Evolutionary conservation across 2,888 invertebrate species (phyloP), one percentile per base, ranked within the genome.

Genomic region (Drosophila nr. fundita): DNA sequence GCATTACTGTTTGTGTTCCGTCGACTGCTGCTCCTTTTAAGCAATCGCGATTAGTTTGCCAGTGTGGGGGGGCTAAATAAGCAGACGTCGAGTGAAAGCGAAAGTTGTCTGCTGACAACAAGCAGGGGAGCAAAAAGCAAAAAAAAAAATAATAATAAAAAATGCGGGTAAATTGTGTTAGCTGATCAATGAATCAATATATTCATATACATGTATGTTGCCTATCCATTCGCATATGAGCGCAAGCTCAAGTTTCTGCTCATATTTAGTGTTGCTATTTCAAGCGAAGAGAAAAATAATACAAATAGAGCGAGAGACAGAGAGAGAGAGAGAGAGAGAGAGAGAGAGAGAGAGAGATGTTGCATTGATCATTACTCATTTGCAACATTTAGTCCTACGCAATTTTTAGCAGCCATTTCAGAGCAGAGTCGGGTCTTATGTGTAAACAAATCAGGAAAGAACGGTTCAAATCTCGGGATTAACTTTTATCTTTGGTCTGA

Each of bases 1-100:
- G 82, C 65, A 79, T 69, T 68, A 48, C 36, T 27, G 29, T 57
- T 45, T 36, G 18, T 40, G 36, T 36, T 40, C 13, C 52, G 27
- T 13, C 45, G 50, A 49, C 59, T 53, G 45, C 38, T 48, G 57
- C 63, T 63, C 50, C 59, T 57, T 75, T 80, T 73, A 58, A 79
- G 82, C 71, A 80, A 74, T 77, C 64, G 76, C 84, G 78, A 73
- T 81, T 83, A 76, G 76, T 73, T 76, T 67, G 32, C 21, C 18
- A 49, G 49, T 11, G 38, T 32, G 48, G 10, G 45, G 29, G 34
- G 32, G 21, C 59, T 61, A 65, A 59, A 66, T 36, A 40, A 60
- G 57, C 63, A 62, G 45, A 60, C 48, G 57, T 54, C 63, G 68
- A 72, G 53, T 40, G 68, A 83, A 74, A 87, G 45, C 65, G 83